Percentiles rank a stretch among this genome's conserved stretches.
phyloP scores from a whole-genome alignment of 2,888 invertebrate species.

The Polyommatus icarus region DNA sequence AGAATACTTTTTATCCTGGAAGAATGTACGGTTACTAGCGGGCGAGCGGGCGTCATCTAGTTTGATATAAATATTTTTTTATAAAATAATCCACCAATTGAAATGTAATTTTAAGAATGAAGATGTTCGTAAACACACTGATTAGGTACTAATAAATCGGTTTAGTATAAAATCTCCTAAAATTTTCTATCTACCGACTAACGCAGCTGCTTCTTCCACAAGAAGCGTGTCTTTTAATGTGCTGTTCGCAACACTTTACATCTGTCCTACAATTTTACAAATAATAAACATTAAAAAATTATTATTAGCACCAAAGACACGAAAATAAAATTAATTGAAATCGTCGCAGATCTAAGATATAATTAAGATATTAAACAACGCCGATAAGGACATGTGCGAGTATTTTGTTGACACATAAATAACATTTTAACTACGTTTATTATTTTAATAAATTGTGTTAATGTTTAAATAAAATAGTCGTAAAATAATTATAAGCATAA shows the following conservation, averaged over 20 bases:
- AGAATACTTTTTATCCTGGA: no score
- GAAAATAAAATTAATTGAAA: constrained; percentile 1
- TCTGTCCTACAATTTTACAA: neutral
- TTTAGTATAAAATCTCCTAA: neutral
- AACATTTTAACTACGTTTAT: neutral
- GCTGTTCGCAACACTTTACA: neutral
- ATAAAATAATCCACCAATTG: neutral
- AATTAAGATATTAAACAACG: neutral
- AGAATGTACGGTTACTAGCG: no score
- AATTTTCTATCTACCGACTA: neutral
- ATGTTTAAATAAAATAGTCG: constrained; percentile 1
- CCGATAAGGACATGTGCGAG: constrained; percentile 16
- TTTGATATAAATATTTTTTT: no score
- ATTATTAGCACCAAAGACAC: neutral
- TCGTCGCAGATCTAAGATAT: constrained; percentile 6
- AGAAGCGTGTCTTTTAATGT: neutral
- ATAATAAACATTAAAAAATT: neutral
- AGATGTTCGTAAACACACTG: neutral
- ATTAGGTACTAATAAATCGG: neutral
- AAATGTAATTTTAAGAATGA: neutral
- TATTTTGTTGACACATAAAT: constrained; percentile 28
- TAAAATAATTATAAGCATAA: neutral
- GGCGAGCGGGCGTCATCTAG: no score
- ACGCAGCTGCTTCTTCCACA: neutral
- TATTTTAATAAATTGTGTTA: constrained; percentile 27